A percentile compares a stretch with the other conserved stretches of the same genome.
Conservation (phyloP, 2,113 vertebrate species). For the Albula goreensis region DNA sequence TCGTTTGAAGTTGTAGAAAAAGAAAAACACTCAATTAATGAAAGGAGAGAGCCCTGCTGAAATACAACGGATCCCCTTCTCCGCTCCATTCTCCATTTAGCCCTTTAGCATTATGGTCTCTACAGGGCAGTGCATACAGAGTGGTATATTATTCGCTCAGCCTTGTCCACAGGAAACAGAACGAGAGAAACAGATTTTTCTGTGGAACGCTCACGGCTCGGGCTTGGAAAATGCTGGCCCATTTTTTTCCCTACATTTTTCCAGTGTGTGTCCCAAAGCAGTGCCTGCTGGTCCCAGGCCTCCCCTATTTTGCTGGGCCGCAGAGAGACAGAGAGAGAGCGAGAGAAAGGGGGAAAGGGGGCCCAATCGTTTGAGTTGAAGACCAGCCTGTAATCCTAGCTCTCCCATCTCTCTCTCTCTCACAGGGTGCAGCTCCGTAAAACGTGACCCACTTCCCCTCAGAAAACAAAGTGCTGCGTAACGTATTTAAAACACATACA, state of each 20-base stretch:
- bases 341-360: not conserved
- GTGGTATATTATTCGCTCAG: constrained; percentile 24
- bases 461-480: not conserved
- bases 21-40: not conserved
- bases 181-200: constrained; percentile 33
- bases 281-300: not conserved
- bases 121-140: not conserved
- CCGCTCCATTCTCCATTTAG: not conserved
- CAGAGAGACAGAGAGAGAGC: not conserved
- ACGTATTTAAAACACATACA: constrained; percentile 2
- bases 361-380: not conserved
- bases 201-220: constrained; percentile 7
- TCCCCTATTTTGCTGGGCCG: not conserved
- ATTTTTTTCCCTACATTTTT: not conserved
- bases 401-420: not conserved
- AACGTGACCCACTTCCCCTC: not conserved
- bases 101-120: not conserved
- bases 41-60: not conserved
- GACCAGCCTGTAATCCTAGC: not conserved
- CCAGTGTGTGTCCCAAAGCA: constrained; percentile 9
- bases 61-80: not conserved
- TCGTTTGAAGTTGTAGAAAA: not conserved
- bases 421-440: not conserved
- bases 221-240: constrained; percentile 7
- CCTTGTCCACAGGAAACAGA: constrained; percentile 18